These are phyloP conservation scores for Drosophila erecta DNA, from an alignment of 1,140 invertebrate genomes.

Conservation along the genomic window DNA sequence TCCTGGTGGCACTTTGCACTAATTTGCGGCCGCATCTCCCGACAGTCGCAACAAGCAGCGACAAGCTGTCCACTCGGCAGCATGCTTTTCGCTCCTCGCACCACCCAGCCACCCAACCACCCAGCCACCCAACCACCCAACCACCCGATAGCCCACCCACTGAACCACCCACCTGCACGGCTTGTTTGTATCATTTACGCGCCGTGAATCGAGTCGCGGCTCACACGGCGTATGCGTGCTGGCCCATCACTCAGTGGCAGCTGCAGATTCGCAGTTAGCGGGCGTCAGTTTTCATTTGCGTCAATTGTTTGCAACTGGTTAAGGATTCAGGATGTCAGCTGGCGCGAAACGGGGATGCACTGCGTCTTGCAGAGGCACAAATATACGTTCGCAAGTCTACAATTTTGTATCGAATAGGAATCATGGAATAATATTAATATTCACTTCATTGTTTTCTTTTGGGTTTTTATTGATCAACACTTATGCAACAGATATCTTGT, in stretches of 20 bases:
- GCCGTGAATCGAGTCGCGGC: slow-evolving; percentile 48
- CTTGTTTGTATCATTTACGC: slow-evolving; percentile 55
- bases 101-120: background rate
- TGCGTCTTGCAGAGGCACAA: slow-evolving; percentile 1
- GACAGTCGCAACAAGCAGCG: slow-evolving; percentile 57
- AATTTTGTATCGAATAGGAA: too few relatives aligned
- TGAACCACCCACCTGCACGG: slow-evolving; percentile 12
- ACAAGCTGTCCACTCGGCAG: slow-evolving; percentile 55
- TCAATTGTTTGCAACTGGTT: slow-evolving; percentile 67
- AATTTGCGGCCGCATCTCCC: slow-evolving; percentile 69
- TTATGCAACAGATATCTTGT: background rate
- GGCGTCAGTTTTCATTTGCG: slow-evolving; percentile 73
- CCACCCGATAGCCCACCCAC: background rate
- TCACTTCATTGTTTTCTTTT: too few relatives aligned
- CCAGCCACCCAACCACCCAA: background rate
- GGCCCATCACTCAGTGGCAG: slow-evolving; percentile 63
- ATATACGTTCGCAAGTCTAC: too few relatives aligned
- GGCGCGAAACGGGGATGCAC: background rate
- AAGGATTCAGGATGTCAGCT: slow-evolving; percentile 9
- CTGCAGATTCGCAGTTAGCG: slow-evolving; percentile 44
- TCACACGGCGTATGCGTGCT: slow-evolving; percentile 53
- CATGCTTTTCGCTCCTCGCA: slow-evolving; percentile 1
- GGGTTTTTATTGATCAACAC: too few relatives aligned
- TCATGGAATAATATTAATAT: too few relatives aligned
- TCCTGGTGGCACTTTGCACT: slow-evolving; percentile 71